Evolutionary conservation across 2,797 vertebrate species (phyloP), one percentile per base, ranked within the genome.

Genomic region (Mycteria americana): DNA sequence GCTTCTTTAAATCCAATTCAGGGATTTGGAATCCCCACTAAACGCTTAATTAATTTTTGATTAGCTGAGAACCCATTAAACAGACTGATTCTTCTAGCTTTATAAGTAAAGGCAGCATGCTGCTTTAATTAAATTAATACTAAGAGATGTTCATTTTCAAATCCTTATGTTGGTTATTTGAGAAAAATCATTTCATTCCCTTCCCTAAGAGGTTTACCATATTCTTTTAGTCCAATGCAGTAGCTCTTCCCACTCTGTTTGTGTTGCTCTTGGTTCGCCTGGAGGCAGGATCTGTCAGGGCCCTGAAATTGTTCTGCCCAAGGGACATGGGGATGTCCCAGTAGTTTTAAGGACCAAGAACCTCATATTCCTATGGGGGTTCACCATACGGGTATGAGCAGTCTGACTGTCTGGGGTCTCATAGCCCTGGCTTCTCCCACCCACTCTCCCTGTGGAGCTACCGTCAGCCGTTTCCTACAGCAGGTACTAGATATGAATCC

Each of bases 31-130:
- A 98, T 98, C 97, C 97, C 97, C 95, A 97, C 97, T 98, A 98
- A 98, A 98, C 92, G 94, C 98, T 97, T 98, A 98, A 98, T 98
- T 98, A 98, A 98, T 98, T 98, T 98, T 98, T 98, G 97, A 98
- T 98, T 98, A 98, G 98, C 96, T 97, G 97, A 98, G 98, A 98
- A 98, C 98, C 98, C 98, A 98, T 98, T 98, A 98, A 98, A 98
- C 92, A 97, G 95, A 94, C 97, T 97, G 97, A 97, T 97, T 98
- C 97, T 97, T 98, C 97, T 98, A 97, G 97, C 97, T 97, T 96
- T 97, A 93, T 96, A 97, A 97, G 96, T 93, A 96, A 97, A 4
- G 89, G 97, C 97, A 97, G 97, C 97, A 98, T 98, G 97, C 97
- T 96, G 97, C 97, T 94, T 95, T 98, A 98, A 98, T 98, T 98